These are phyloP conservation scores for Rhingia campestris DNA, from an alignment of 2,888 invertebrate species.

Conservation along the genomic window DNA sequence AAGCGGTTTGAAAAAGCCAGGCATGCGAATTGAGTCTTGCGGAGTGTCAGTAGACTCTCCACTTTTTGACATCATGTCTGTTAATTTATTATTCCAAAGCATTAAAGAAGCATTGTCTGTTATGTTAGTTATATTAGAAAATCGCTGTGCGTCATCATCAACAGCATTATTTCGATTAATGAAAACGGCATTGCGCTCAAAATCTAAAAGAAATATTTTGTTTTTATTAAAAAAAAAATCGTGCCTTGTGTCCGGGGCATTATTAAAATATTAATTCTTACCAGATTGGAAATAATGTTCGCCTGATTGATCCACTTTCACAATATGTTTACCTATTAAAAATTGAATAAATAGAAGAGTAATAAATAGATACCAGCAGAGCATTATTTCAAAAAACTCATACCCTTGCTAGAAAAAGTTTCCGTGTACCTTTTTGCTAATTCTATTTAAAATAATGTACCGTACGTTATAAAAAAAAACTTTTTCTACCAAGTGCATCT, in stretches of 20 bases:
- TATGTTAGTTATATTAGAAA: constrained; percentile 78
- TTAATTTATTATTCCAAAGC: constrained; percentile 80
- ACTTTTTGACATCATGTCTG: constrained; percentile 72
- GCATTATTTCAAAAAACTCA: background rate
- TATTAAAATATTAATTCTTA: constrained; percentile 8
- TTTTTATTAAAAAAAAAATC: constrained; percentile 4
- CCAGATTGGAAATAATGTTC: constrained; percentile 39
- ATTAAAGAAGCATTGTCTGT: constrained; percentile 80
- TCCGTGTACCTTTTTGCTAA: too few species aligned
- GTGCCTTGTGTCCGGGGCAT: too few species aligned
- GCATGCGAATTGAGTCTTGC: constrained; percentile 81
- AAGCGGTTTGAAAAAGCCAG: constrained; percentile 82
- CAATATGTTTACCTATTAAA: constrained; percentile 24
- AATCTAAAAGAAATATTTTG: constrained; percentile 46
- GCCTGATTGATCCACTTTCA: constrained; percentile 49
- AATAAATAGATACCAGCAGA: background rate
- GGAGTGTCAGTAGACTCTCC: constrained; percentile 78
- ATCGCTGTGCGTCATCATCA: constrained; percentile 55
- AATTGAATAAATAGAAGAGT: background rate
- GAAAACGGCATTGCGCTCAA: constrained; percentile 50
- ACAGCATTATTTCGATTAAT: constrained; percentile 57
- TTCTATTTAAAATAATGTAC: too few species aligned
- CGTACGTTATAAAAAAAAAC: too few species aligned
- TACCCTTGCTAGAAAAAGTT: background rate
- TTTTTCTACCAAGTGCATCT: too few species aligned